phyloP scores from a whole-genome alignment of 2,888 invertebrate genomes.

The Amblyjoppa proteus region DNA sequence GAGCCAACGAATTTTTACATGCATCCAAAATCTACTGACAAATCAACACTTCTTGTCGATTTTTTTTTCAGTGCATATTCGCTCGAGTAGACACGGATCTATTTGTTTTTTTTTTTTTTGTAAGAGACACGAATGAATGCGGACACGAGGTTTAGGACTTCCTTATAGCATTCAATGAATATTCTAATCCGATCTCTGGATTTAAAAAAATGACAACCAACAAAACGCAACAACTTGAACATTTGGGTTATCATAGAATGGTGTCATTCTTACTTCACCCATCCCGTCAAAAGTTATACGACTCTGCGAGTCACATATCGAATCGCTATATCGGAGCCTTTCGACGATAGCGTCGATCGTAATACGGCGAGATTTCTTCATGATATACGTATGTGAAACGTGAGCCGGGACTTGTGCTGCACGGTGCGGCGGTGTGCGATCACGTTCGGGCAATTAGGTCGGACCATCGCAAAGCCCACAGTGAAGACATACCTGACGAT shows the following conservation, averaged over 20 bases:
- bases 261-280: not conserved
- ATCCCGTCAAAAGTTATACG: not conserved
- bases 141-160: not conserved
- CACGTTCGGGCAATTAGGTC: constrained; percentile 48
- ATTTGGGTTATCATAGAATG: not conserved
- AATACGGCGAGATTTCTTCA: constrained; percentile 1
- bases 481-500: constrained; percentile 17
- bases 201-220: not conserved
- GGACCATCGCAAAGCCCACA: constrained; percentile 27
- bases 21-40: not conserved
- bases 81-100: not conserved
- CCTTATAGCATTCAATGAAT: not conserved
- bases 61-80: not conserved
- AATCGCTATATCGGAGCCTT: constrained; percentile 19
- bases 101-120: not conserved
- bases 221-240: not conserved
- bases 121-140: not conserved
- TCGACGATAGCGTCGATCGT: constrained; percentile 10
- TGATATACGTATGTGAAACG: constrained; percentile 8
- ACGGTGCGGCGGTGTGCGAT: constrained; percentile 26
- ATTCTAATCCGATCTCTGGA: not conserved
- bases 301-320: constrained; percentile 11
- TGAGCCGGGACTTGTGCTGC: not conserved
- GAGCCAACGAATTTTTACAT: not conserved
- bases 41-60: not conserved